Conservation (phyloP, 2,113 vertebrate species). For the Chionis minor region DNA sequence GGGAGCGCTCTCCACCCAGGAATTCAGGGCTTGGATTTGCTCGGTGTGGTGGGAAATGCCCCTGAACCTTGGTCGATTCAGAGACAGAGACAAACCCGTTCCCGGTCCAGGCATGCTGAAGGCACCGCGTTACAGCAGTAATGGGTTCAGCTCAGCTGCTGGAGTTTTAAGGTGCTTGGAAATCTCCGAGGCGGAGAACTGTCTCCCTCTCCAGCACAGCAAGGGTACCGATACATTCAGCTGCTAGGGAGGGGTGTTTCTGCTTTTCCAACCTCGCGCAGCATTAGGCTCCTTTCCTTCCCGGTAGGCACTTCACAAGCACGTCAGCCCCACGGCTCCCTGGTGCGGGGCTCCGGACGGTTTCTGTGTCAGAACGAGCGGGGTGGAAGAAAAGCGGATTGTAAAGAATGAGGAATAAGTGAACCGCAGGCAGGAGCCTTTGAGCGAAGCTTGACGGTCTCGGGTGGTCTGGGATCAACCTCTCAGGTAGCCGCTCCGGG, state of each 20-base stretch:
- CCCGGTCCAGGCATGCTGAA: accelerated
- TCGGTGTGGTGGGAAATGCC: background rate
- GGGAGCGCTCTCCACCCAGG: background rate
- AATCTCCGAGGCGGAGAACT: background rate
- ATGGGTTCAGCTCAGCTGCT: background rate
- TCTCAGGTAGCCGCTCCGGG: background rate
- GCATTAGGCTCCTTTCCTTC: background rate
- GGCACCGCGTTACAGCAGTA: background rate
- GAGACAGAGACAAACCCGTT: background rate
- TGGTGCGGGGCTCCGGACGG: accelerated
- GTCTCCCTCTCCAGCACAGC: background rate
- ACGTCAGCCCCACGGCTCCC: background rate
- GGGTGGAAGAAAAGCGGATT: background rate
- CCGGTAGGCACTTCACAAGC: slow-evolving; percentile 62
- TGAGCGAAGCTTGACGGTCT: accelerated
- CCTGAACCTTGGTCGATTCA: background rate
- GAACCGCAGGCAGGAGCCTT: background rate
- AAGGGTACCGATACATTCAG: background rate
- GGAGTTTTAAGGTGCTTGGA: background rate
- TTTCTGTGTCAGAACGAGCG: background rate
- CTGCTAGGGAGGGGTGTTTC: background rate
- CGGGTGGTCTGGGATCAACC: accelerated
- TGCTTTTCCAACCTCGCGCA: background rate
- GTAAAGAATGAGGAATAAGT: background rate
- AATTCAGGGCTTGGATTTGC: background rate